Conservation (phyloP, 2,888 invertebrate species). For the Leucophenga montana region DNA sequence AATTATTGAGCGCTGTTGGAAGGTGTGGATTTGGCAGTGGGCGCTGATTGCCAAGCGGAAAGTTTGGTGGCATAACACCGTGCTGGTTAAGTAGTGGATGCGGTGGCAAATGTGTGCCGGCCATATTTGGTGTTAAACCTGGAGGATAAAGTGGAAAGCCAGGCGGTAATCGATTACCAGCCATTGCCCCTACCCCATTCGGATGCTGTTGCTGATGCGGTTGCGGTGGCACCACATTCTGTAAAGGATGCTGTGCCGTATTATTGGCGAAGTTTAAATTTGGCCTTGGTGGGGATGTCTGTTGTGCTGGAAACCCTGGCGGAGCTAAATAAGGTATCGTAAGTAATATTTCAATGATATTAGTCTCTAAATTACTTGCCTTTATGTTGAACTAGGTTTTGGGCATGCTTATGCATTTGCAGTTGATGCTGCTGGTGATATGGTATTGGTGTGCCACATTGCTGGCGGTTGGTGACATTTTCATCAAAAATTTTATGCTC, state of each 20-base stretch:
- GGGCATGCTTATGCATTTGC: conserved; percentile 53
- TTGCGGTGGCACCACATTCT: conserved; percentile 53
- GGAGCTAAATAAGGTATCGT: conserved; percentile 48
- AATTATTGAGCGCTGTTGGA: conserved; percentile 72
- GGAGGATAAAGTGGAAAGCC: conserved; percentile 66
- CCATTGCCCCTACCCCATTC: conserved; percentile 45
- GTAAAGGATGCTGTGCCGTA: conserved; percentile 50
- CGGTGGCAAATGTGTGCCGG: conserved; percentile 67
- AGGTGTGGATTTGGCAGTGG: conserved; percentile 68
- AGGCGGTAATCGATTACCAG: conserved; percentile 68
- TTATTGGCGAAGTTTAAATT: conserved; percentile 55
- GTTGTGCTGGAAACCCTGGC: conserved; percentile 60
- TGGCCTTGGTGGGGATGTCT: conserved; percentile 57
- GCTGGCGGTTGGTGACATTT: conserved; percentile 48
- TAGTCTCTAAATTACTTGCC: conserved; percentile 46
- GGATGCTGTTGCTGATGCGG: conserved; percentile 40
- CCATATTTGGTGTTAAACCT: conserved; percentile 56
- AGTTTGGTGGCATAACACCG: conserved; percentile 52
- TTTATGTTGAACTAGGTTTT: conserved; percentile 66
- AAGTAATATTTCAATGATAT: background rate
- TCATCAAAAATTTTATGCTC: conserved; percentile 41
- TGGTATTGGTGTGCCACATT: conserved; percentile 48
- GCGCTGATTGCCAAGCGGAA: conserved; percentile 62
- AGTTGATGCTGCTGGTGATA: conserved; percentile 47
- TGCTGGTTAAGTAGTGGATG: conserved; percentile 64